Base-by-base conservation (phyloP, 2,888 invertebrate species). In the Andrena fulva region DNA sequence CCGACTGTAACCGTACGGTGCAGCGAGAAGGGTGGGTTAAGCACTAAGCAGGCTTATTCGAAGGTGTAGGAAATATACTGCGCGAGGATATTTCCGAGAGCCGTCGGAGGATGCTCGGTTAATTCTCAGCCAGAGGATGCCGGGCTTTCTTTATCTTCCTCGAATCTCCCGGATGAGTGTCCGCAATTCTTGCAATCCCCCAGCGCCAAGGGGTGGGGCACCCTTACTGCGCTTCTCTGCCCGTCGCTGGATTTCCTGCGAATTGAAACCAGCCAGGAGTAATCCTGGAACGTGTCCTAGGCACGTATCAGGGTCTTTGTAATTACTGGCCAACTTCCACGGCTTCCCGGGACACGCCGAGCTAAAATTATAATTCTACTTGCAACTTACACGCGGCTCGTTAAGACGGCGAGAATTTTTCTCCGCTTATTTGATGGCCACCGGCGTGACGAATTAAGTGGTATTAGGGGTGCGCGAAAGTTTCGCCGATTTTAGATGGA, bases 111-210 rank as follows among this genome's bases (percentile, higher is more conserved):
- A 78, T 66, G 64, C 59, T 66, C 69, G 64, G 78, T 79, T 79
- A 79, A 79, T 79, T 79, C 78, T 70, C 79, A 24, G 68, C 35
- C 64, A n/a, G 48, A 42, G 48, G n/a, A 59, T 48, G 42, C 63
- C n/a, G 16, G 67, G 70, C 66, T 74, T 68, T 69, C 42, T 63
- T 77, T 86, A 86, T 86, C 86, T 82, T 70, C 24, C 35, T 2
- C 48, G 67, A 66, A 77, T 85, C 67, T 63, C 27, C 12, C 16
- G 69, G 72, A 80, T 64, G 68, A 76, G 79, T 42, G 52, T 35
- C n/a, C 50, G 24, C 59, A 70, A 56, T 79, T 64, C 52, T 69
- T 12, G 77, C 64, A 35, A 68, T n/a, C 63, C 31, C n/a, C 12
- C 16, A 1, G 29, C 10, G 2, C 7, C 20, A 50, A n/a, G 12